Evolutionary conservation across 2,113 vertebrate species (phyloP).

Genomic region (Jaculus jaculus): DNA sequence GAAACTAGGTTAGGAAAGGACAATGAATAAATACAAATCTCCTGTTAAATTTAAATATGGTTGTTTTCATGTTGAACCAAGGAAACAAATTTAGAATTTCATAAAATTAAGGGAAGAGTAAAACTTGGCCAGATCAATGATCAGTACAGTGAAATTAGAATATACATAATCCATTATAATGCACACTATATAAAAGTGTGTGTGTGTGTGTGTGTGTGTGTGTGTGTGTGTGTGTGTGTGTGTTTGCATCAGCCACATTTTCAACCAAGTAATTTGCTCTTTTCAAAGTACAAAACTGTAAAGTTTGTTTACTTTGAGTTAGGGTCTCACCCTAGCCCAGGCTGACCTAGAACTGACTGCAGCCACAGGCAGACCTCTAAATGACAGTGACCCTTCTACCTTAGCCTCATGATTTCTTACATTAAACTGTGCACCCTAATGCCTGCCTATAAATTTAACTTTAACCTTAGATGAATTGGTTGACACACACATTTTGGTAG

Average conservation of each 20-base stretch:
- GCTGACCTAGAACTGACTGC: no score
- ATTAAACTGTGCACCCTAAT: no score
- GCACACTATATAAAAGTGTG: background rate
- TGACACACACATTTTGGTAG: background rate
- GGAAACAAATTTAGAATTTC: background rate
- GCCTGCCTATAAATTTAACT: background rate
- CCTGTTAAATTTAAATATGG: background rate
- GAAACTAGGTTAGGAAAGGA: background rate
- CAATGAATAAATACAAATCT: background rate
- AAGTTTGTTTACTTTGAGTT: no score
- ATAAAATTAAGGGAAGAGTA: background rate
- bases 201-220: no score
- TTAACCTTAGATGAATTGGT: background rate
- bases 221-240: no score
- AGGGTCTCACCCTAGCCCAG: no score
- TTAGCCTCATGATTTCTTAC: no score
- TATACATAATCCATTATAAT: no score
- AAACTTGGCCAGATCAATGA: background rate
- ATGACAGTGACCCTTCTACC: no score
- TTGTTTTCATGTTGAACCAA: background rate
- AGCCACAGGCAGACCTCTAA: no score
- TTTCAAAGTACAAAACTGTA: background rate
- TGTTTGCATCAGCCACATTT: background rate
- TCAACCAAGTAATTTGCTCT: background rate
- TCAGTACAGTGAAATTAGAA: background rate